Conservation (phyloP, 2,113 vertebrate genomes). For the Brienomyrus longianalis region DNA sequence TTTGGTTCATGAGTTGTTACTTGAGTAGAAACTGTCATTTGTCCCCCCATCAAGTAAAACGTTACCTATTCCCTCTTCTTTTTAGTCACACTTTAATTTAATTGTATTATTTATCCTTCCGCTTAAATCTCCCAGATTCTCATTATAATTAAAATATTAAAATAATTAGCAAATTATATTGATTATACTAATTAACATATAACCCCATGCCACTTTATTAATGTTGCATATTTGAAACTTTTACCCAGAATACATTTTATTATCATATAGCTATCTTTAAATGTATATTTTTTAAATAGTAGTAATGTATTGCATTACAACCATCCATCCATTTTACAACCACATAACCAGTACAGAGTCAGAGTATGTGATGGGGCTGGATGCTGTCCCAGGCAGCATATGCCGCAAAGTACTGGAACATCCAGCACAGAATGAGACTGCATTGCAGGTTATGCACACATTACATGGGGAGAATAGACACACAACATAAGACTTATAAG, state of each 20-base stretch:
- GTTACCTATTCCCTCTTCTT: not conserved
- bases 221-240: not conserved
- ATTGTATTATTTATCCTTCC: not conserved
- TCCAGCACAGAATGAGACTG: not conserved
- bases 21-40: not conserved
- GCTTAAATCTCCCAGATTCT: not conserved
- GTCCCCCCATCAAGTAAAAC: not conserved
- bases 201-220: not conserved
- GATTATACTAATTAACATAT: not conserved
- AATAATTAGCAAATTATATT: not conserved
- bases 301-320: not conserved
- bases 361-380: not conserved
- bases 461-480: not conserved
- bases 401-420: not conserved
- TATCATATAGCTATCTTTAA: not conserved
- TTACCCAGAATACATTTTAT: not conserved
- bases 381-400: not conserved
- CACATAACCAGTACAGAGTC: not conserved
- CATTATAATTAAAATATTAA: not conserved
- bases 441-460: not conserved
- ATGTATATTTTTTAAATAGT: not conserved
- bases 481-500: not conserved
- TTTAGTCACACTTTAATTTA: not conserved
- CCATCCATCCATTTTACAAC: not conserved
- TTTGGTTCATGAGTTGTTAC: not conserved